phyloP scores from a whole-genome alignment of 2,113 vertebrate genomes.

The Pituophis catenifer region DNA sequence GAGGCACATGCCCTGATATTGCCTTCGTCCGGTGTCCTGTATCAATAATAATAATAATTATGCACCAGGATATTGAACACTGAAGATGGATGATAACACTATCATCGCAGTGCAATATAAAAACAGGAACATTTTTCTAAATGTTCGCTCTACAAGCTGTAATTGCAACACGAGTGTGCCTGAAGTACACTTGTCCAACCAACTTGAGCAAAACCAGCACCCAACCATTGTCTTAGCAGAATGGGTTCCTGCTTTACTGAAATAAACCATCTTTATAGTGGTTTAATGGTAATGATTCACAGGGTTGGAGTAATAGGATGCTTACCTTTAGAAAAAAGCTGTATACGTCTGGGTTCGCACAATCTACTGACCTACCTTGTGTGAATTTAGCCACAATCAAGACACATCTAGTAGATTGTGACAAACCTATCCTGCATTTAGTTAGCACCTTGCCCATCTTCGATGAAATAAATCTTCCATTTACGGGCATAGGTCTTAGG shows the following conservation, averaged over 20 bases:
- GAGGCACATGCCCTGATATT: not conserved
- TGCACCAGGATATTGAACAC: not conserved
- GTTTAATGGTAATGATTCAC: not conserved
- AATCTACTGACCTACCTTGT: not conserved
- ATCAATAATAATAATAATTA: not conserved
- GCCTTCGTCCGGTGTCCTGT: not conserved
- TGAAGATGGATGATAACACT: not conserved
- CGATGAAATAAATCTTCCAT: not conserved
- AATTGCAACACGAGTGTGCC: not conserved
- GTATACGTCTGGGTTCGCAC: not conserved
- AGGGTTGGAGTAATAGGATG: not conserved
- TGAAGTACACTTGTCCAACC: not conserved
- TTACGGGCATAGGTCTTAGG: not conserved
- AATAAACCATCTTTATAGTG: not conserved
- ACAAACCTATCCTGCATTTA: not conserved
- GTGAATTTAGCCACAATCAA: not conserved
- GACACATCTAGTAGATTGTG: not conserved
- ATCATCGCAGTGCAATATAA: not conserved
- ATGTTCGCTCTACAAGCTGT: not conserved
- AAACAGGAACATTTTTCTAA: not conserved
- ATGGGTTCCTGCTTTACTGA: not conserved
- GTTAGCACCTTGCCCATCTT: not conserved
- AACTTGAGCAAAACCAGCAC: not conserved
- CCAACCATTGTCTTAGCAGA: not conserved
- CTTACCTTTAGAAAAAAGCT: not conserved